These are phyloP conservation scores for Drosophila buzzatii DNA, from an alignment of 2,888 invertebrate genomes.

Conservation along the genomic window DNA sequence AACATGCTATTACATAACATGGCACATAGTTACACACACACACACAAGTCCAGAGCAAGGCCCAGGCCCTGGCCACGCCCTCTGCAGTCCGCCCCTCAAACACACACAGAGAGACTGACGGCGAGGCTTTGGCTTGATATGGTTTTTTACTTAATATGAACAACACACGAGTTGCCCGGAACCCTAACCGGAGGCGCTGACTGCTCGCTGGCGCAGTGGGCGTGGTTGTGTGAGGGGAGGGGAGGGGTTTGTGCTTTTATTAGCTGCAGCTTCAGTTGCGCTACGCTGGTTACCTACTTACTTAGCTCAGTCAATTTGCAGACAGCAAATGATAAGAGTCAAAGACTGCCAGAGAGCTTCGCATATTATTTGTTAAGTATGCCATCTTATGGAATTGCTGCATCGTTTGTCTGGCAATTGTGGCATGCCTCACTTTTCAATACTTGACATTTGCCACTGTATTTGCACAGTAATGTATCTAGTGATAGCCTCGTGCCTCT, in stretches of 20 bases:
- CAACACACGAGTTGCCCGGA: constrained; percentile 48
- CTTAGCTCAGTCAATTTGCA: constrained; percentile 44
- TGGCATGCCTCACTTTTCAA: constrained; percentile 7
- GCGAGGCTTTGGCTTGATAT: constrained; percentile 45
- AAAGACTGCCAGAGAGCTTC: constrained; percentile 16
- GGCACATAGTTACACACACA: constrained; percentile 32
- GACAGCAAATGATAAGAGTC: constrained; percentile 47
- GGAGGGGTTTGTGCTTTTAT: constrained; percentile 7
- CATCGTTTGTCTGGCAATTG: constrained; percentile 12
- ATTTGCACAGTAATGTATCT: not conserved
- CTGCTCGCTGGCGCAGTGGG: not conserved
- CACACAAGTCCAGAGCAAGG: not conserved
- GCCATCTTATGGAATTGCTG: constrained; percentile 1
- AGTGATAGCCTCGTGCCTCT: not conserved
- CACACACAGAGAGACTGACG: not conserved
- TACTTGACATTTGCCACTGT: constrained; percentile 10
- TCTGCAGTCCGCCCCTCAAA: constrained; percentile 13
- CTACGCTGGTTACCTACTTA: constrained; percentile 26
- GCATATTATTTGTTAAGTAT: constrained; percentile 8
- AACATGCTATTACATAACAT: constrained; percentile 80
- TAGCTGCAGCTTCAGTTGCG: constrained; percentile 25
- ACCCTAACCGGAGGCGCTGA: not conserved
- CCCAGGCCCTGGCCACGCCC: constrained; percentile 30
- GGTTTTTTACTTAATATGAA: constrained; percentile 71
- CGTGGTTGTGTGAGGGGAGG: not conserved